Evolutionary conservation across 2,797 vertebrate genomes (phyloP).

Genomic region (Microhierax caerulescens): DNA sequence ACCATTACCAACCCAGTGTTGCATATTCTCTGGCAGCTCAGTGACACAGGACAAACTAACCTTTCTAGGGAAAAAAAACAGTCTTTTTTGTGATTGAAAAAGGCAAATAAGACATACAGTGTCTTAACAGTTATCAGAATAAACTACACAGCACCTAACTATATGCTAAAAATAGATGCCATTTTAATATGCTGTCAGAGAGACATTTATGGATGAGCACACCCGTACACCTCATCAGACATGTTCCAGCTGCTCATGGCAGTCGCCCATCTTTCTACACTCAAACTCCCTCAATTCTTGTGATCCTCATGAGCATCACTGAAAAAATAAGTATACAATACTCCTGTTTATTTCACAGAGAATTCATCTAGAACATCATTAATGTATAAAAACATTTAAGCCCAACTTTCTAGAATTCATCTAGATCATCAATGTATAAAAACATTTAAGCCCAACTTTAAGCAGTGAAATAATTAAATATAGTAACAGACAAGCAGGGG

Average conservation of each 20-base stretch:
- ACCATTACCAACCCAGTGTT: background rate
- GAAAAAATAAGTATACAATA: background rate
- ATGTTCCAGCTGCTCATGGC: background rate
- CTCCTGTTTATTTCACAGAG: background rate
- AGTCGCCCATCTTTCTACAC: background rate
- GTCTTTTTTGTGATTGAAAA: background rate
- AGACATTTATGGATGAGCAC: background rate
- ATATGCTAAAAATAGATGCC: background rate
- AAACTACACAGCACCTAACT: background rate
- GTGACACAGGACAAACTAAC: background rate
- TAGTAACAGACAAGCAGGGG: background rate
- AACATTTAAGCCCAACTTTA: background rate
- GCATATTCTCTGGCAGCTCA: background rate
- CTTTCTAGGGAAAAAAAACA: background rate
- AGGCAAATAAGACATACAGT: background rate
- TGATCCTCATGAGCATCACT: background rate
- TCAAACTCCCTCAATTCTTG: background rate
- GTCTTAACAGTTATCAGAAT: background rate
- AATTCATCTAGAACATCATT: background rate
- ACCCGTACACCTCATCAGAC: background rate
- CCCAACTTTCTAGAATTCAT: background rate
- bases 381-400: background rate
- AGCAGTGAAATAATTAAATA: background rate
- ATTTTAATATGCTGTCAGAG: background rate
- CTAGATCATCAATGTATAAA: background rate